Evolutionary conservation across 1,140 invertebrate species (phyloP), one percentile per base, ranked within the genome.

Genomic region (Zaprionus taronus): DNA sequence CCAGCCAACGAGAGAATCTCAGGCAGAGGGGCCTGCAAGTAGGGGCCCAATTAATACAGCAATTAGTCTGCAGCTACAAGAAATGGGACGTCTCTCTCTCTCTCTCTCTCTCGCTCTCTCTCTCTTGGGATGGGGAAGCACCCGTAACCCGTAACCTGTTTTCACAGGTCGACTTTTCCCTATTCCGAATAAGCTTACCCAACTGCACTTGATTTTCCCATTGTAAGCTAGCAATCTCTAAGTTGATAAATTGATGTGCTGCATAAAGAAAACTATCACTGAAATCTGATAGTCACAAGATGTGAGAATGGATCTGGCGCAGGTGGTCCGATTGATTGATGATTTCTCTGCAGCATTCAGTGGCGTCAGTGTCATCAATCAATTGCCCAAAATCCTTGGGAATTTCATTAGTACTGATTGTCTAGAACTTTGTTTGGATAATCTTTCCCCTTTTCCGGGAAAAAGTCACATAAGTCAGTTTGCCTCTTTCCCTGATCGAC

Each of bases 31-130:
- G 26, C 62, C 38, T 57, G 63, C 53, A 41, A 76, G 64, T 73
- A 73, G 74, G 80, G 80, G 66, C 22, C 47, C 17, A 73, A 81
- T 77, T 77, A 76, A 77, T 81, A 65, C 71, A 69, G 66, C 83
- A 86, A 85, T 85, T 85, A 86, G 76, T 75, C 67, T 41, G 60
- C 72, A 56, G 75, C 65, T 60, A 80, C 83, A 71, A 80, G 83
- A 86, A 86, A 72, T 80, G 83, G 83, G 77, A 51, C 74, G 81
- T 57, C 62, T 76, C 61, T 60, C 57, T 76, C 61, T 60, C 57
- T 76, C 61, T 53, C 57, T 75, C 61, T 60, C 57, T 75, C 61
- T 60, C 22, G 1, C 22, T 24, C 24, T 57, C 62, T 75, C 61
- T 60, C 57, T 76, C 61, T 60, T 11, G 26, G 15, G 17, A 51